A percentile compares a stretch with the other conserved stretches of the same genome.
Conservation (phyloP, 2,888 invertebrate species). For the Mythimna pallens region DNA sequence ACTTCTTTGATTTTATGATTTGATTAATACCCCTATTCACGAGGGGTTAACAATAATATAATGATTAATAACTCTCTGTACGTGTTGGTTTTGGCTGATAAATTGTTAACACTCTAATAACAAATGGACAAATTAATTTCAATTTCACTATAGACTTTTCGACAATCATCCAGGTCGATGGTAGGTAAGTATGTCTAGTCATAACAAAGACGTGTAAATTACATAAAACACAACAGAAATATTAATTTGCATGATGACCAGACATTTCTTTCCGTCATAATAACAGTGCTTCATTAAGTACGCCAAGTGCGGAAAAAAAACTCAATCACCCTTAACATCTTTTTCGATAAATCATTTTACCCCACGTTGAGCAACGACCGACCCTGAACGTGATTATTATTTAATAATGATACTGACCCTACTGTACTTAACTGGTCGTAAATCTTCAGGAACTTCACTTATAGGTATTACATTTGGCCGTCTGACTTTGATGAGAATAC, state of each 20-base stretch:
- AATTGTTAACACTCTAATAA: no score
- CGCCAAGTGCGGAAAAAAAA: conserved; percentile 20
- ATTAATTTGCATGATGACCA: neutral
- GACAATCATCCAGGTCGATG: neutral
- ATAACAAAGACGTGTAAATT: neutral
- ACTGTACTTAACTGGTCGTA: conserved; percentile 37
- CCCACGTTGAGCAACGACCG: conserved; percentile 12
- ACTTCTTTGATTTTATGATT: no score
- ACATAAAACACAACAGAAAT: neutral
- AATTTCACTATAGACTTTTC: neutral
- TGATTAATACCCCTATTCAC: no score
- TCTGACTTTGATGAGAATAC: conserved; percentile 17
- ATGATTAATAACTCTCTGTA: no score
- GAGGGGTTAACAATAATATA: no score
- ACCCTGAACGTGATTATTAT: conserved; percentile 18
- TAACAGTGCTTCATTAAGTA: neutral
- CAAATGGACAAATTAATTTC: no score
- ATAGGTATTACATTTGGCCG: conserved; percentile 2
- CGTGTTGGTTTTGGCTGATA: no score
- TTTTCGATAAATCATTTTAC: conserved; percentile 42
- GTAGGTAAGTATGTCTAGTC: neutral
- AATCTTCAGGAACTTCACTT: conserved; percentile 32
- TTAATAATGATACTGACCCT: conserved; percentile 34
- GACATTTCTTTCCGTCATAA: neutral
- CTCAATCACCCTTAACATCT: neutral